Percentiles rank a stretch among this genome's conserved stretches.
phyloP scores from a whole-genome alignment of 2,797 vertebrate species.

The Graptemys geographica region DNA sequence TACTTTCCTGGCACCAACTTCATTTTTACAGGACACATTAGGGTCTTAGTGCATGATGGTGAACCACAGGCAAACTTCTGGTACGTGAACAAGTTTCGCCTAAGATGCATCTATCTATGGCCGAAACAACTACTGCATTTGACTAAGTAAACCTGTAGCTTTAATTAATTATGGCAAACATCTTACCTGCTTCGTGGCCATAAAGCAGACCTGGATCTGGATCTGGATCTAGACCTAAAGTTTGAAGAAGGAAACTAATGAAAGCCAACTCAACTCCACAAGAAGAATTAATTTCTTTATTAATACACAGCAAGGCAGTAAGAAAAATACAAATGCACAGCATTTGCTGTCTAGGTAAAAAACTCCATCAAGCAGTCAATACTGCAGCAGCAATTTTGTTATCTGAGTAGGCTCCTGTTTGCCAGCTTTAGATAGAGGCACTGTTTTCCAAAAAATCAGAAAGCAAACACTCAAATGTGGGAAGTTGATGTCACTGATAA shows the following conservation, averaged over 20 bases:
- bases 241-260: neutral
- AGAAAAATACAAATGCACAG: neutral
- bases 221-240: conserved; percentile 80
- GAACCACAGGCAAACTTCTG: neutral
- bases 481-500: neutral
- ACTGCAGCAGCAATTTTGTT: neutral
- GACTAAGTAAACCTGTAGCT: accelerated
- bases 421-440: neutral
- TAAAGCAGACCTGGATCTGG: conserved; percentile 85
- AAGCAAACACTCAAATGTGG: neutral
- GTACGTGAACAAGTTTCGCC: neutral
- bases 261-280: neutral
- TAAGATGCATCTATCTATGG: neutral
- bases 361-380: neutral
- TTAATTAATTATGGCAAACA: neutral
- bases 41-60: neutral
- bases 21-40: neutral
- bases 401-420: neutral
- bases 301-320: neutral
- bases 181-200: conserved; percentile 86
- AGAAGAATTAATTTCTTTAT: neutral
- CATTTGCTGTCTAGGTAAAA: neutral
- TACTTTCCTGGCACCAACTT: neutral
- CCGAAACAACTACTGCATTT: neutral
- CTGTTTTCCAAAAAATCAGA: neutral